Conservation (phyloP, 2,888 invertebrate genomes). For the Parnassius orleans region DNA sequence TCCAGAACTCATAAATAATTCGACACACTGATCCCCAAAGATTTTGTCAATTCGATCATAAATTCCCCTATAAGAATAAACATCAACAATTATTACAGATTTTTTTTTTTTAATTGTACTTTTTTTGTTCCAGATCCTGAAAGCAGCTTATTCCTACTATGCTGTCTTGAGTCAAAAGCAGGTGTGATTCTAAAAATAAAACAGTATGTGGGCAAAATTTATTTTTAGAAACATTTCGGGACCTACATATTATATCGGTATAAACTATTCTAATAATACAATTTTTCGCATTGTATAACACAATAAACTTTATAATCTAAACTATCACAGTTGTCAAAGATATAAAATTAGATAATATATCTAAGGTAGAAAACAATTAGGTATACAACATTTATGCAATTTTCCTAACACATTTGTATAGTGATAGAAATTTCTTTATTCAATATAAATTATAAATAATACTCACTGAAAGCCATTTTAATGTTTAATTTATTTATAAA, state of each 20-base stretch:
- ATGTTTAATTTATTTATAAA: too few relatives aligned
- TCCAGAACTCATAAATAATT: too few relatives aligned
- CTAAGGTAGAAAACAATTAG: conserved; percentile 10
- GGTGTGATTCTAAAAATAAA: conserved; percentile 28
- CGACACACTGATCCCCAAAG: too few relatives aligned
- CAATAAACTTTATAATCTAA: conserved; percentile 49
- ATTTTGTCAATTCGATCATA: too few relatives aligned
- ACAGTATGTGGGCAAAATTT: conserved; percentile 15
- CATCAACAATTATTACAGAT: too few relatives aligned
- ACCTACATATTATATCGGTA: not conserved
- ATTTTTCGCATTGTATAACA: conserved; percentile 30
- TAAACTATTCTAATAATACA: conserved; percentile 2
- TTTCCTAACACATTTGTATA: not conserved
- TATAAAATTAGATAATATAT: conserved; percentile 48
- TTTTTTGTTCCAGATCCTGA: conserved; percentile 68
- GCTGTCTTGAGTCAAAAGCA: conserved; percentile 60
- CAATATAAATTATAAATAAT: too few relatives aligned
- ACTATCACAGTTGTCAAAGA: conserved; percentile 73
- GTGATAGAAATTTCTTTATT: too few relatives aligned
- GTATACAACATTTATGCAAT: not conserved
- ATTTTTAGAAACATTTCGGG: conserved; percentile 14
- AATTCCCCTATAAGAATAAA: too few relatives aligned
- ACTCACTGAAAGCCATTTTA: too few relatives aligned
- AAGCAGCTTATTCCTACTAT: conserved; percentile 67
- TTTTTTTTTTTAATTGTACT: too few relatives aligned